Percentiles rank a stretch among this genome's conserved stretches.
These are phyloP conservation scores for Gonatopus flavifemur DNA, from an alignment of 1,140 invertebrate species.

Conservation along the genomic window DNA sequence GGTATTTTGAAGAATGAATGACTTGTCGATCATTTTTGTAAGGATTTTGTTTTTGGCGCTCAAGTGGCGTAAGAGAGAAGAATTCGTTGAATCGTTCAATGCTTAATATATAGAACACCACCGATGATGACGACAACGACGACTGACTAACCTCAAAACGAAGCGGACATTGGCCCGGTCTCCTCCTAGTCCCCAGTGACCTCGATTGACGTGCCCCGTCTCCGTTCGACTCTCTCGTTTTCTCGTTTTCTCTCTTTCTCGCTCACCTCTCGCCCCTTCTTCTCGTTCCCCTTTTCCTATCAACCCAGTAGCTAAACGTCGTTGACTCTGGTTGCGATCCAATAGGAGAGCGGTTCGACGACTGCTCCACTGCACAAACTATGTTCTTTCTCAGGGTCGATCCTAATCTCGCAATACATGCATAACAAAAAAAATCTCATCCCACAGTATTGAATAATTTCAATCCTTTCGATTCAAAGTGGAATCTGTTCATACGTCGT, in stretches of 20 bases:
- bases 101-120: too few relatives aligned
- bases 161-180: constrained; percentile 52
- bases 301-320: constrained; percentile 17
- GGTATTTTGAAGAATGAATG: too few relatives aligned
- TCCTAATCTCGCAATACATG: constrained; percentile 41
- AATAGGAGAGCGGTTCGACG: constrained; percentile 34
- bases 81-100: too few relatives aligned
- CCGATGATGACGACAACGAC: constrained; percentile 33
- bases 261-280: not conserved
- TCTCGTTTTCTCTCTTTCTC: constrained; percentile 16
- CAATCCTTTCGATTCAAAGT: too few relatives aligned
- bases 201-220: constrained; percentile 49
- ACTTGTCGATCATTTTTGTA: too few relatives aligned
- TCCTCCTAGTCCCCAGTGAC: constrained; percentile 48
- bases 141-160: constrained; percentile 52
- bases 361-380: constrained; percentile 29
- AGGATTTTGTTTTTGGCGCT: too few relatives aligned
- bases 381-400: constrained; percentile 33
- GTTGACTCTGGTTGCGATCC: constrained; percentile 36
- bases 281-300: not conserved
- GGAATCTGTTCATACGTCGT: too few relatives aligned
- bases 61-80: too few relatives aligned
- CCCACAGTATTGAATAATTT: too few relatives aligned
- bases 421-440: too few relatives aligned
- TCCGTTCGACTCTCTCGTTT: constrained; percentile 30